phyloP scores from a whole-genome alignment of 1,140 invertebrate genomes.

The Sycophila sp. region DNA sequence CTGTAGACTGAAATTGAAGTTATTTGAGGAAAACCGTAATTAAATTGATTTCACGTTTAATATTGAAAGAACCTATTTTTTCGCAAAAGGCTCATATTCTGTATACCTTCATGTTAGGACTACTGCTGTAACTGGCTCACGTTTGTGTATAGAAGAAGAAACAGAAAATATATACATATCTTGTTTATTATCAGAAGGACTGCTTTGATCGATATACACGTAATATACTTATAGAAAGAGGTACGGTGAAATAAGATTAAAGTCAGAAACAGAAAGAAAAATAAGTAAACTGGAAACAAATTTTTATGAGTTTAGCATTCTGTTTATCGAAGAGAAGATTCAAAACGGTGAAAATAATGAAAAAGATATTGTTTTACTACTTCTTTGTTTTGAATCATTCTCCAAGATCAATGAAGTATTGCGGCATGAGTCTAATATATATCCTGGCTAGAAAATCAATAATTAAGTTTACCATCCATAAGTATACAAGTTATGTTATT shows the following conservation, averaged over 20 bases:
- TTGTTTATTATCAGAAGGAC: conserved; percentile 33
- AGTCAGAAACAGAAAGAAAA: background rate
- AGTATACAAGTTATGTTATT: no score
- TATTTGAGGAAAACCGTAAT: no score
- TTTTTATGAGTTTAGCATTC: background rate
- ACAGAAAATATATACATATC: conserved; percentile 35
- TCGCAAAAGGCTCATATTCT: conserved; percentile 24
- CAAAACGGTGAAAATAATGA: no score
- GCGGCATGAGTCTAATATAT: background rate
- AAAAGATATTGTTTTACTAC: no score
- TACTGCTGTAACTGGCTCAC: background rate
- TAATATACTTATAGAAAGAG: conserved; percentile 9
- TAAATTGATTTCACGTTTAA: no score
- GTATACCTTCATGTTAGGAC: conserved; percentile 2
- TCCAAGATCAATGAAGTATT: background rate
- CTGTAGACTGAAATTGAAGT: no score
- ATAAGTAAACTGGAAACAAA: background rate
- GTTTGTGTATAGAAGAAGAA: conserved; percentile 14
- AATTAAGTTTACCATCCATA: no score
- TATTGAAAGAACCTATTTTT: no score
- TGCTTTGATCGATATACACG: conserved; percentile 28
- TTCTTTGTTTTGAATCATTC: background rate
- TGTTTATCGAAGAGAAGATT: no score
- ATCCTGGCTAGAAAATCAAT: conserved; percentile 18
- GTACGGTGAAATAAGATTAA: background rate